Evolutionary conservation across 2,113 vertebrate genomes (phyloP).

Genomic region (Pardalotus punctatus): DNA sequence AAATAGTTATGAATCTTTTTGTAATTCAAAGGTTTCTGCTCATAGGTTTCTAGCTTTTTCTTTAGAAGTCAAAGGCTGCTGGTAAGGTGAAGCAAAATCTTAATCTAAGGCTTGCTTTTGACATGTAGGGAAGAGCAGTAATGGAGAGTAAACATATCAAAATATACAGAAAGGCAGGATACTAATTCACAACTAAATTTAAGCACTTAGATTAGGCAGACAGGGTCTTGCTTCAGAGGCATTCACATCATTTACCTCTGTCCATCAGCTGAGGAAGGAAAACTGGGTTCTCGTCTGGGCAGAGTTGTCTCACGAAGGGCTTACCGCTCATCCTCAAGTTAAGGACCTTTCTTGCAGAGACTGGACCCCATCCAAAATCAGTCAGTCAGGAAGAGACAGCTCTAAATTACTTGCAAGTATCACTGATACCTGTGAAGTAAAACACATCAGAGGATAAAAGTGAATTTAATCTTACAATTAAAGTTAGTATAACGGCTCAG

Average conservation of each 20-base stretch:
- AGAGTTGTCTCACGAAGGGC: not conserved
- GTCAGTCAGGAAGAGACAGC: not conserved
- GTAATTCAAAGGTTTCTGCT: not conserved
- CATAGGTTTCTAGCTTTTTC: not conserved
- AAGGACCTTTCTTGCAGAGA: not conserved
- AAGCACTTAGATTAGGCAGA: not conserved
- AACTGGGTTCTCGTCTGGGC: not conserved
- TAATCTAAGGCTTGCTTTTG: not conserved
- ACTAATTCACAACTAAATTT: not conserved
- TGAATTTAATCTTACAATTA: not conserved
- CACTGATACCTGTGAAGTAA: not conserved
- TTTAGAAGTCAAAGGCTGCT: not conserved
- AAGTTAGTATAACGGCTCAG: not conserved
- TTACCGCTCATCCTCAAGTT: not conserved
- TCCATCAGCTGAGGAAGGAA: not conserved
- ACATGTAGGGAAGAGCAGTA: not conserved
- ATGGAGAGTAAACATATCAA: not conserved
- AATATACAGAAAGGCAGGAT: not conserved
- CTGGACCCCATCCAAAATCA: not conserved
- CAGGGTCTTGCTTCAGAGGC: rapidly evolving
- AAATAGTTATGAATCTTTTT: not conserved
- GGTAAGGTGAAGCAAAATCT: not conserved
- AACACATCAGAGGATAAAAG: not conserved
- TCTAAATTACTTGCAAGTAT: not conserved
- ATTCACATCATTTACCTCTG: not conserved